These are phyloP conservation scores for Thermophis baileyi DNA, from an alignment of 2,113 vertebrate species.

Conservation along the genomic window DNA sequence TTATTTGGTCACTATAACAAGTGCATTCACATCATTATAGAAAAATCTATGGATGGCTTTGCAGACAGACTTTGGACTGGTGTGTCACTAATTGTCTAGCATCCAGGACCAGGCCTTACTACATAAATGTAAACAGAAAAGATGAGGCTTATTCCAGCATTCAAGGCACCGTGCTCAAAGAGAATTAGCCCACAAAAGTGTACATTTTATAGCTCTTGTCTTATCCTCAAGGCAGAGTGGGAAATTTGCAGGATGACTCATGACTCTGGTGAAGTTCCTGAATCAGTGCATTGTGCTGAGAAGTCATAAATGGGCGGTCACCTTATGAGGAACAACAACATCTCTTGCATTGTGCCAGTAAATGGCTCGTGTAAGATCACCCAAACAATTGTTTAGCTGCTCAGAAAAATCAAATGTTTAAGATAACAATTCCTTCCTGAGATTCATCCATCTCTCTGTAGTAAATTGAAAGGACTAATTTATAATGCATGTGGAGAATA, in stretches of 20 bases:
- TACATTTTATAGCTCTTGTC: conserved; percentile 39
- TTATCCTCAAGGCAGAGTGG: conserved; percentile 10
- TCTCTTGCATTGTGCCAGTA: neutral
- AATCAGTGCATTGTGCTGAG: conserved; percentile 61
- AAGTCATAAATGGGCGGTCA: conserved; percentile 31
- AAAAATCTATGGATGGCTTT: neutral
- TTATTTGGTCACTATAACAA: neutral
- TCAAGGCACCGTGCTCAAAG: conserved; percentile 8
- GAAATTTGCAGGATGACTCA: conserved; percentile 61
- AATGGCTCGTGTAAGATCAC: neutral
- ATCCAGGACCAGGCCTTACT: neutral
- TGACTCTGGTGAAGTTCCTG: conserved; percentile 33
- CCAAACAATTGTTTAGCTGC: neutral
- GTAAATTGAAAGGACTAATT: neutral
- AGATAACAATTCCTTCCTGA: neutral
- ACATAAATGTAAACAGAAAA: neutral
- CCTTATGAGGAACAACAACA: neutral
- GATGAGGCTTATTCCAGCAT: neutral
- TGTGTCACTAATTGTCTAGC: neutral
- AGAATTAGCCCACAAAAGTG: conserved; percentile 30
- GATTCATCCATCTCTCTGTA: rapidly evolving
- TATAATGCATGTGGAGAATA: neutral
- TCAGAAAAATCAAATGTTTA: neutral
- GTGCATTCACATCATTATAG: neutral
- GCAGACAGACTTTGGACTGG: neutral